phyloP scores from a whole-genome alignment of 1,140 invertebrate genomes.

The Lethocerus indicus region DNA sequence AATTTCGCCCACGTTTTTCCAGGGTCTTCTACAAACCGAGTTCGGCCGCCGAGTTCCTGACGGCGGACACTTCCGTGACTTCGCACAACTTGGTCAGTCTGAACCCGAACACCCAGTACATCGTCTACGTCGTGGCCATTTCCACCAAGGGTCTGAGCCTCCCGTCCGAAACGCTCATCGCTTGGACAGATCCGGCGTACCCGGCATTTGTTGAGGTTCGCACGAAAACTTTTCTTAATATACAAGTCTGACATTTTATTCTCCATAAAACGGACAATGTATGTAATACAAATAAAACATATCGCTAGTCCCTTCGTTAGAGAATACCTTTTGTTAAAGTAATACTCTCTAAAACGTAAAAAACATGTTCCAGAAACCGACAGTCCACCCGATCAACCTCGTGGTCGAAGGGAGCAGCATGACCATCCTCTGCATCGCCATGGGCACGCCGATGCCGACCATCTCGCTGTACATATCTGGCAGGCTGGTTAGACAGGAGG shows the following conservation, averaged over 20 bases:
- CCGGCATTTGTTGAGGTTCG: constrained; percentile 66
- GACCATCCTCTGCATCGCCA: constrained; percentile 66
- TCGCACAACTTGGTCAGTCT: constrained; percentile 48
- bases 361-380: constrained; percentile 27
- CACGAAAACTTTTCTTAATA: background rate
- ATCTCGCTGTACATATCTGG: constrained; percentile 64
- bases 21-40: constrained; percentile 49
- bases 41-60: constrained; percentile 35
- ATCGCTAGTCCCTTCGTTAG: background rate
- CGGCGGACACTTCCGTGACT: constrained; percentile 41
- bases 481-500: constrained; percentile 51
- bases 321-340: background rate
- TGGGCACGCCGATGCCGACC: constrained; percentile 64
- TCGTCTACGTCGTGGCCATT: constrained; percentile 51
- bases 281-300: background rate
- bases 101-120: constrained; percentile 58
- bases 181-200: constrained; percentile 71
- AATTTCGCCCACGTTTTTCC: no score
- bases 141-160: constrained; percentile 41
- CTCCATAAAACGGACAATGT: background rate
- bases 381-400: constrained; percentile 61
- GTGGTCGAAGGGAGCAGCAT: constrained; percentile 66
- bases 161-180: constrained; percentile 59
- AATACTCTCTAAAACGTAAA: background rate
- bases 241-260: background rate